Conservation (phyloP, 1,140 invertebrate genomes). For the Bombus superbus region DNA sequence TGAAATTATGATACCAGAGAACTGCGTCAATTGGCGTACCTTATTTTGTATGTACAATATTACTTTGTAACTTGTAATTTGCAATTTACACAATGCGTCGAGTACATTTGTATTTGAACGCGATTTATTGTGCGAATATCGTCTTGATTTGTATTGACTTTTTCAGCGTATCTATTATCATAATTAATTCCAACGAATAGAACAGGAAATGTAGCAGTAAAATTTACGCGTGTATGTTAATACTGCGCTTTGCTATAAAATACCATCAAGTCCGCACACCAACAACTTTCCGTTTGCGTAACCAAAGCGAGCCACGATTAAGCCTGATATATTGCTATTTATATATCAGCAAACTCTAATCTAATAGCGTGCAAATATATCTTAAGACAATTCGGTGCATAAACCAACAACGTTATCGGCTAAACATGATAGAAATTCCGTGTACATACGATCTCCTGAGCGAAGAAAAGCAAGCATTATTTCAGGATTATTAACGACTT, state of each 20-base stretch:
- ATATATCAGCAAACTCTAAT: constrained; percentile 38
- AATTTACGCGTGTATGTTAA: background rate
- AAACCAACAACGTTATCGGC: constrained; percentile 40
- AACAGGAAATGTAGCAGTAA: background rate
- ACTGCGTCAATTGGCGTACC: background rate
- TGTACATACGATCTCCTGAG: constrained; percentile 8
- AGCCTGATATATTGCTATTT: constrained; percentile 42
- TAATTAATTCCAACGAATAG: background rate
- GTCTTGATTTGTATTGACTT: background rate
- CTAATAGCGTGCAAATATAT: constrained; percentile 51
- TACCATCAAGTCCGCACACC: constrained; percentile 12
- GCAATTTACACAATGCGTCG: background rate
- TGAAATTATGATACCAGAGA: background rate
- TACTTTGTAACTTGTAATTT: no score
- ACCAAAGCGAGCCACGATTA: constrained; percentile 19
- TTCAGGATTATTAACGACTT: constrained; percentile 45
- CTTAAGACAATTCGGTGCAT: constrained; percentile 26
- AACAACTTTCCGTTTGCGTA: constrained; percentile 21
- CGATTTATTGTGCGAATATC: background rate
- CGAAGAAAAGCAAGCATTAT: constrained; percentile 38
- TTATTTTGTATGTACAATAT: no score
- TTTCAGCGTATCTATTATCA: background rate
- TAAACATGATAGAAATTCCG: constrained; percentile 33
- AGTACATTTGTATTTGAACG: no score
- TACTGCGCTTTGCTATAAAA: background rate